Base-by-base conservation (phyloP, 2,797 vertebrate species). In the Erpetoichthys calabaricus region DNA sequence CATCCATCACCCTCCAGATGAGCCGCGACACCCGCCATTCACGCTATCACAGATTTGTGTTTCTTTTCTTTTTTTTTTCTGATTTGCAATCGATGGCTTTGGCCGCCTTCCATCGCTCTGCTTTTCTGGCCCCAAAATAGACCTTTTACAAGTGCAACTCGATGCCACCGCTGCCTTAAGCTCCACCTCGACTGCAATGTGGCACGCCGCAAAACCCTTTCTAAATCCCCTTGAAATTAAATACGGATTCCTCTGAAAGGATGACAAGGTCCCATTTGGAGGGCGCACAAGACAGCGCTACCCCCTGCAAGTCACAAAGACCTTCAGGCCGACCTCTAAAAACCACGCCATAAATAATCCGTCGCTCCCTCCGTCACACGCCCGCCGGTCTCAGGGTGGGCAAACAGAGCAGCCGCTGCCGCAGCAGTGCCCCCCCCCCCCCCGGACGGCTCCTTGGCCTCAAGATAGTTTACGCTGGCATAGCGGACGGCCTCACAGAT, bases 1-100 rank as follows among this genome's bases (percentile, higher is more conserved):
- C 61, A 75, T 76, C 71, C 70, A 75, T 75, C 75, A 69, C 59
- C 6, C 68, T 57, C 66, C 64, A 73, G 70, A 76, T 74, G 73
- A 70, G 64, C 61, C 56, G 53, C 65, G 63, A 71, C 64, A 58
- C 67, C 58, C 65, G 10, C 66, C 70, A 60, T 55, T 76, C 68
- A 64, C 51, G 62, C 63, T 63, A 57, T 49, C 25, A 25, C 25
- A 25, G 25, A 25, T 25, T 65, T 62, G 63, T 59, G 44, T 51
- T 57, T 58, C 49, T 47, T 46, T 53, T 45, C 44, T 52, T 55
- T 50, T 60, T 47, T 42, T 42, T 49, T 49, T 49, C 3, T 49
- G 7, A 7, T 47, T 47, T 55, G 44, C 58, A 62, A 60, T 51
- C 56, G 56, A 63, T 56, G 56, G 52, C 9, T 3, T 10, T 53